Evolutionary conservation across 1,140 invertebrate species (phyloP).

Genomic region (Oppia nitens): DNA sequence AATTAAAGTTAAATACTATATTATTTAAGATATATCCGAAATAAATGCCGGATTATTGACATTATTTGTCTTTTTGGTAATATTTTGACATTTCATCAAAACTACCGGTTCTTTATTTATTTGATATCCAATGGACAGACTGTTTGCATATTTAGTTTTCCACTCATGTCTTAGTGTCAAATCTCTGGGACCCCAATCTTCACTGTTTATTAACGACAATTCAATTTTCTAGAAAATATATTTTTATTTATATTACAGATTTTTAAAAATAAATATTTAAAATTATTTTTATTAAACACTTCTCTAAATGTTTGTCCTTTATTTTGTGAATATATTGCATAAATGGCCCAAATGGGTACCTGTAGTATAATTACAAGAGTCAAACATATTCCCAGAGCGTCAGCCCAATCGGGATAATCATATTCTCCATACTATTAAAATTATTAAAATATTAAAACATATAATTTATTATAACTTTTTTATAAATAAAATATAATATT

Average conservation of each 20-base stretch:
- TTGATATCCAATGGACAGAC: background rate
- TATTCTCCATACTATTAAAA: conserved; percentile 19
- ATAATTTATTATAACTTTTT: too few species aligned
- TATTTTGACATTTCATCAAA: background rate
- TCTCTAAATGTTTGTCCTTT: background rate
- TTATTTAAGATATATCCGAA: background rate
- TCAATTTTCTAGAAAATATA: background rate
- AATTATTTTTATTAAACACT: background rate
- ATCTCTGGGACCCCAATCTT: background rate
- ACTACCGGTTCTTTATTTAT: background rate
- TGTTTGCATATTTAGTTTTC: background rate
- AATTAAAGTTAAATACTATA: too few species aligned
- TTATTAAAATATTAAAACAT: background rate
- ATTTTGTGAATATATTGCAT: conserved; percentile 13
- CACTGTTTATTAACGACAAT: background rate
- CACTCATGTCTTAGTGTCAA: background rate
- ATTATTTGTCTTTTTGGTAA: background rate
- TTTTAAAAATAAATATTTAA: too few species aligned
- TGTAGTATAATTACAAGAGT: conserved; percentile 26
- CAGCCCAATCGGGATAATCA: conserved; percentile 28
- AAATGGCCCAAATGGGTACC: conserved; percentile 21
- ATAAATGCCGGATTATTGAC: background rate
- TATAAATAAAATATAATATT: too few species aligned
- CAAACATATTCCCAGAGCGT: conserved; percentile 29
- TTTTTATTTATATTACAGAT: too few species aligned